These are phyloP conservation scores for Synanceia verrucosa DNA, from an alignment of 2,797 vertebrate genomes.

Conservation along the genomic window DNA sequence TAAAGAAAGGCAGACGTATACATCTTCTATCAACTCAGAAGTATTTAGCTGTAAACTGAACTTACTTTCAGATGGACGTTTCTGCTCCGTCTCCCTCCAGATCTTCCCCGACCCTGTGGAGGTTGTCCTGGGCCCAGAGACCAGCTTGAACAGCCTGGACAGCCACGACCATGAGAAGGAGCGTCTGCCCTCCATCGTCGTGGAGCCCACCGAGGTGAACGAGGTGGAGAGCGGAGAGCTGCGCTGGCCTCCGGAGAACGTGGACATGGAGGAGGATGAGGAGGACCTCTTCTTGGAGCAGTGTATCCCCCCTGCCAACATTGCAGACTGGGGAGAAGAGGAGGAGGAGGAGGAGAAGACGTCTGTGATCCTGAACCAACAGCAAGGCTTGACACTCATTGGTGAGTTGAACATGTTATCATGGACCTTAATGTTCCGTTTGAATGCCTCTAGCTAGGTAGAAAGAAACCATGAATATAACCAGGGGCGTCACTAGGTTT, in stretches of 20 bases:
- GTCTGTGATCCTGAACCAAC: conserved; percentile 71
- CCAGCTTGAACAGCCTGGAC: conserved; percentile 55
- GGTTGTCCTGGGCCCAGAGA: conserved; percentile 61
- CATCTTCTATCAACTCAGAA: background rate
- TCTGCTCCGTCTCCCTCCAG: conserved; percentile 48
- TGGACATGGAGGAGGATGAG: conserved; percentile 80
- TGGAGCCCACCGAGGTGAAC: conserved; percentile 84
- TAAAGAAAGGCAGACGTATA: background rate
- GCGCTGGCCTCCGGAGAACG: conserved; percentile 84
- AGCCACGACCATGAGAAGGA: conserved; percentile 71
- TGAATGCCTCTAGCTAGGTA: background rate
- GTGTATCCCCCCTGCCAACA: conserved; percentile 83
- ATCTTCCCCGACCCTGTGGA: conserved; percentile 85
- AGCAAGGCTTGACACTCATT: conserved; percentile 76
- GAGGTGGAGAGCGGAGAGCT: conserved; percentile 89
- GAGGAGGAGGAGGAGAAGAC: conserved; percentile 69
- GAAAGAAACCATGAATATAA: background rate
- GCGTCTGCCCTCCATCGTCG: conserved; percentile 86
- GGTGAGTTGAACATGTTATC: conserved; percentile 59
- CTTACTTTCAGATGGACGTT: background rate
- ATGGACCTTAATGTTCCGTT: background rate
- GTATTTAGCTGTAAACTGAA: background rate
- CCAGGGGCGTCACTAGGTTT: too few relatives aligned
- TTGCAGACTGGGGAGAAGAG: conserved; percentile 83
- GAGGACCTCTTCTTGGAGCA: conserved; percentile 84